Evolutionary conservation across 2,888 invertebrate species (phyloP).

Genomic region (Keiferia lycopersicella): DNA sequence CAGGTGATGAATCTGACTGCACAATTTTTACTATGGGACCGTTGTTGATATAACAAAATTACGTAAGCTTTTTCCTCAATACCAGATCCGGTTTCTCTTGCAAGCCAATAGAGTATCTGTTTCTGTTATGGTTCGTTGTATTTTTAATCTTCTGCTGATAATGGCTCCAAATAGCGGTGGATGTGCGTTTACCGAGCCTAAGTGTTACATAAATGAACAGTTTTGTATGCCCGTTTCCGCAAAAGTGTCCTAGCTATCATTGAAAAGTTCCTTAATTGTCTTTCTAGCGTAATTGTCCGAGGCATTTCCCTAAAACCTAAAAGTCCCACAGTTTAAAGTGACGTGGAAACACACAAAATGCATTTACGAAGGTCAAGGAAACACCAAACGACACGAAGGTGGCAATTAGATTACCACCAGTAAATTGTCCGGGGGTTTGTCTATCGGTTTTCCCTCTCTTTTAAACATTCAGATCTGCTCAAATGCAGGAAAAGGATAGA

Average conservation of each 20-base stretch:
- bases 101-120: too few relatives aligned
- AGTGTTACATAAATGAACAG: neutral
- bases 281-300: neutral
- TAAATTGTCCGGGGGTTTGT: constrained; percentile 62
- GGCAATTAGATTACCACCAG: constrained; percentile 74
- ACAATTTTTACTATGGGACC: too few relatives aligned
- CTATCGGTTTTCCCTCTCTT: constrained; percentile 48
- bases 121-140: too few relatives aligned
- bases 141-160: too few relatives aligned
- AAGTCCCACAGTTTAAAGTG: constrained; percentile 35
- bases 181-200: neutral
- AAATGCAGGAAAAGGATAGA: constrained; percentile 50
- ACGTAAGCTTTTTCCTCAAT: too few relatives aligned
- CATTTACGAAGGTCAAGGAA: constrained; percentile 77
- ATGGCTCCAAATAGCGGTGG: too few relatives aligned
- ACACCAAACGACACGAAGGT: constrained; percentile 67
- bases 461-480: constrained; percentile 34
- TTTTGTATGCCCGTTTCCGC: neutral
- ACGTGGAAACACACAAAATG: constrained; percentile 59
- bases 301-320: constrained; percentile 8
- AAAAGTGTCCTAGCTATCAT: neutral
- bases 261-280: constrained; percentile 3
- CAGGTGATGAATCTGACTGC: too few relatives aligned
- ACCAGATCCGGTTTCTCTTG: too few relatives aligned
- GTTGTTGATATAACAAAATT: too few relatives aligned